phyloP scores from a whole-genome alignment of 2,113 vertebrate species.

The Mormyrus lacerda region DNA sequence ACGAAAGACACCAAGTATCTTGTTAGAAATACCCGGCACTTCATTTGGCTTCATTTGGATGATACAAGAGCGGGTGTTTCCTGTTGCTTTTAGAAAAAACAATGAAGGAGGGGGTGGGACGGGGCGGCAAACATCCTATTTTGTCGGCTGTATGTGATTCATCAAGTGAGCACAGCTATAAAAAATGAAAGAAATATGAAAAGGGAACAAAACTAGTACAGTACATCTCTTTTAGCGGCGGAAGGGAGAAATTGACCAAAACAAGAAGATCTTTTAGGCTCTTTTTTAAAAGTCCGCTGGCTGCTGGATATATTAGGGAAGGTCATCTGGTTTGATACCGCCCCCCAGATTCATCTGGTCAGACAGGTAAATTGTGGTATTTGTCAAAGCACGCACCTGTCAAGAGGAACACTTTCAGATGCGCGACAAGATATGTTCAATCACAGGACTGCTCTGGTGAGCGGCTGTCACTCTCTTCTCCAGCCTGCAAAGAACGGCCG shows the following conservation, averaged over 20 bases:
- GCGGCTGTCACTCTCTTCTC: constrained; percentile 10
- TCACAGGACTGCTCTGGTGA: constrained; percentile 2
- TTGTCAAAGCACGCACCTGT: constrained; percentile 20
- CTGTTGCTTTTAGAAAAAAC: background rate
- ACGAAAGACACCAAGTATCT: background rate
- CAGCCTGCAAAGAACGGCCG: background rate
- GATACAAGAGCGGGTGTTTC: background rate
- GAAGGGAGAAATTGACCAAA: background rate
- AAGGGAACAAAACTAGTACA: background rate
- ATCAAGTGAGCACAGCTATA: background rate
- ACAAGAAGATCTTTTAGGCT: background rate
- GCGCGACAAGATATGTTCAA: constrained; percentile 9
- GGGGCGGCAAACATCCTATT: background rate
- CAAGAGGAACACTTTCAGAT: constrained; percentile 15
- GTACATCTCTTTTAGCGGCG: background rate
- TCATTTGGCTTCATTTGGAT: background rate
- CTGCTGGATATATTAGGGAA: constrained; percentile 16
- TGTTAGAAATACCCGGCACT: background rate
- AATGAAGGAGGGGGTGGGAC: background rate
- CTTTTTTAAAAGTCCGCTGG: background rate
- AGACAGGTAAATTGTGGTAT: constrained; percentile 15
- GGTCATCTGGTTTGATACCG: constrained; percentile 12
- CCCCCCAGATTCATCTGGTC: constrained; percentile 15
- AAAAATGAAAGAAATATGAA: background rate
- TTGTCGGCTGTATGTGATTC: background rate